Evolutionary conservation across 2,113 vertebrate genomes (phyloP).

Genomic region (Brachirus orientalis): DNA sequence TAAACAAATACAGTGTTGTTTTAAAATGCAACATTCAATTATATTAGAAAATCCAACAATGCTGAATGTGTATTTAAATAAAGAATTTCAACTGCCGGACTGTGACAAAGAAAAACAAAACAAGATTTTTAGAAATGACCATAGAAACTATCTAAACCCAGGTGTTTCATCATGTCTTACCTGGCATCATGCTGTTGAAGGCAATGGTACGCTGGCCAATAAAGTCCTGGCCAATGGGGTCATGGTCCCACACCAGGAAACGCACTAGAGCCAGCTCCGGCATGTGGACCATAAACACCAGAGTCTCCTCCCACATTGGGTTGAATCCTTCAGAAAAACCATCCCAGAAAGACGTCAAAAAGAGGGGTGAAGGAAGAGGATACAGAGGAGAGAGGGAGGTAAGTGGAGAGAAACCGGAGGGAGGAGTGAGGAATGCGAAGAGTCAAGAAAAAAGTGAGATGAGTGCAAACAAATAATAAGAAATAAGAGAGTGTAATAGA

Average conservation of each 20-base stretch:
- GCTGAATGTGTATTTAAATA: too few species aligned
- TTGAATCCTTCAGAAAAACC: constrained; percentile 88
- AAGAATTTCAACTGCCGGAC: not conserved
- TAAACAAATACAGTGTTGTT: too few species aligned
- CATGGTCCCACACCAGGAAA: constrained; percentile 98
- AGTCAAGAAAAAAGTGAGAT: not conserved
- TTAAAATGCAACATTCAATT: too few species aligned
- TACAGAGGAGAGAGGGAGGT: too few species aligned
- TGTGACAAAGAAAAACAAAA: not conserved
- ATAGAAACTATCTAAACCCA: not conserved
- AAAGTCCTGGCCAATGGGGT: constrained; percentile 97
- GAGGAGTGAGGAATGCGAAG: not conserved
- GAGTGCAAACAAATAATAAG: not conserved
- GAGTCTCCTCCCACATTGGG: constrained; percentile 98
- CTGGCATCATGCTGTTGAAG: constrained; percentile 96
- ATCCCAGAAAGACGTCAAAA: not conserved
- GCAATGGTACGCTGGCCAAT: constrained; percentile 96
- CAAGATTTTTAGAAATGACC: not conserved
- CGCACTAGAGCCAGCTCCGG: constrained; percentile 91
- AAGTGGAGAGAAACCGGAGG: too few species aligned
- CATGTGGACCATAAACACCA: constrained; percentile 95
- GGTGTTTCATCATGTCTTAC: constrained; percentile 68
- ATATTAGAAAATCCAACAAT: too few species aligned
- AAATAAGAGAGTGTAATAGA: not conserved
- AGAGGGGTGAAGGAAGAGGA: too few species aligned